phyloP scores from a whole-genome alignment of 2,888 invertebrate species.

The Mesochorus sp. region DNA sequence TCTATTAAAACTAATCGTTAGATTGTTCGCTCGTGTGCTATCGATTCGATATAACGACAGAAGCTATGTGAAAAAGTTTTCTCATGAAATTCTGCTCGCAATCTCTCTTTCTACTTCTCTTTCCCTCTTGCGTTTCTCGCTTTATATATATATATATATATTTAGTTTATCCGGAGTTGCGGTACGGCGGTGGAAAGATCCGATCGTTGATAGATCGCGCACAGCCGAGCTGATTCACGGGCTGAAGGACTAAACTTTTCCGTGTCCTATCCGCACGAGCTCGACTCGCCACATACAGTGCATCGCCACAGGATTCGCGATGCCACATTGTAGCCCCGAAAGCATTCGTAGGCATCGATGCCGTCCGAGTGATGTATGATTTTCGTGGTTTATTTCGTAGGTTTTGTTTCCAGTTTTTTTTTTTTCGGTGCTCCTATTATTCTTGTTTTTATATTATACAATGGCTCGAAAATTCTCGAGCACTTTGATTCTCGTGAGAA shows the following conservation, averaged over 20 bases:
- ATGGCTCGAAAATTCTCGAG: too few relatives aligned
- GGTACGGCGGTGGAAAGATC: constrained; percentile 31
- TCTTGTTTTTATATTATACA: too few relatives aligned
- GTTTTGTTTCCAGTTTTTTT: too few relatives aligned
- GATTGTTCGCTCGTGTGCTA: constrained; percentile 37
- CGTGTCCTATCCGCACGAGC: constrained; percentile 8
- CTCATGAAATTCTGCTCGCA: constrained; percentile 69
- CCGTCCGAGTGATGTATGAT: too few relatives aligned
- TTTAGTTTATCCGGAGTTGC: not conserved
- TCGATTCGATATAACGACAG: constrained; percentile 28
- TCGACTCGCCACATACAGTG: not conserved
- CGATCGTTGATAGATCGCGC: constrained; percentile 53
- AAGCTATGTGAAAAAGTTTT: constrained; percentile 64
- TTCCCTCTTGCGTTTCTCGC: too few relatives aligned
- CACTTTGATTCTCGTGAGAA: too few relatives aligned
- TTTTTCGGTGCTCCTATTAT: too few relatives aligned
- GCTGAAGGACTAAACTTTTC: constrained; percentile 48
- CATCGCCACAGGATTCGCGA: constrained; percentile 36
- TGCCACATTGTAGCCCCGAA: not conserved
- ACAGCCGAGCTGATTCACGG: constrained; percentile 38
- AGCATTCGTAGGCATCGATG: constrained; percentile 5
- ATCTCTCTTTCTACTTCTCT: constrained; percentile 18
- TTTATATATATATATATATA: not conserved
- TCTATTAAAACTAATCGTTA: constrained; percentile 49
- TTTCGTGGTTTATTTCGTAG: too few relatives aligned